Evolutionary conservation across 1,140 invertebrate species (phyloP), one percentile per base, ranked within the genome.

Genomic region (Cardiocondyla obscurior): DNA sequence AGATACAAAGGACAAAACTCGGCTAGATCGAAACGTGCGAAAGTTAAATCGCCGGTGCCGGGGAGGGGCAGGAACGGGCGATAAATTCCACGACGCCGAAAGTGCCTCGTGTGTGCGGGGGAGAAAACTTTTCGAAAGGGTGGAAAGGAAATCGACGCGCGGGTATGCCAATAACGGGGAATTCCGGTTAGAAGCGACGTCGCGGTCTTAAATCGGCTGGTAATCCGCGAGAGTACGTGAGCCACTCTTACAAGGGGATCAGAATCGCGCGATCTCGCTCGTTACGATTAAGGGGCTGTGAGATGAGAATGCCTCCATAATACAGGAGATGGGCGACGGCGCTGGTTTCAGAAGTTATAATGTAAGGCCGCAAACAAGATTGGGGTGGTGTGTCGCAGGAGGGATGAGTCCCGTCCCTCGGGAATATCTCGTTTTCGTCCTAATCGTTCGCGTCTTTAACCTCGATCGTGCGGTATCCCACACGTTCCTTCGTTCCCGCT

Each of bases 381-480:
- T 88, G 84, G 62, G 81, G 57, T 36, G 65, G 36, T 28, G 36
- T 28, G 83, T 51, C 53, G 36, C 57, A 53, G 51, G 58, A 62
- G 64, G 65, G 77, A 30, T 57, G 57, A 57, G 72, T 58, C 51
- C 86, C n/a, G 14, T 86, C 88, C 89, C 89, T 64, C 7, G 44
- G 82, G 90, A 87, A 90, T n/a, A n/a, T n/a, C n/a, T 83, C 89
- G 85, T 57, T 91, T 86, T 91, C 86, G 70, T 86, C 83, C 90
- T 90, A 90, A 91, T 87, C 85, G 84, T 83, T 85, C 62, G 65
- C 83, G 81, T 64, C 82, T 87, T 84, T 73, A 81, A 77, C 76
- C 81, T 39, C 70, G 64, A 44, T 53, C 51, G 33, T 69, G 16
- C 16, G 51, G 25, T 74, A 67, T n/a, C 42, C 55, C 58, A 33